Base-by-base conservation (phyloP, 2,797 vertebrate genomes). In the Pangasius djambal region DNA sequence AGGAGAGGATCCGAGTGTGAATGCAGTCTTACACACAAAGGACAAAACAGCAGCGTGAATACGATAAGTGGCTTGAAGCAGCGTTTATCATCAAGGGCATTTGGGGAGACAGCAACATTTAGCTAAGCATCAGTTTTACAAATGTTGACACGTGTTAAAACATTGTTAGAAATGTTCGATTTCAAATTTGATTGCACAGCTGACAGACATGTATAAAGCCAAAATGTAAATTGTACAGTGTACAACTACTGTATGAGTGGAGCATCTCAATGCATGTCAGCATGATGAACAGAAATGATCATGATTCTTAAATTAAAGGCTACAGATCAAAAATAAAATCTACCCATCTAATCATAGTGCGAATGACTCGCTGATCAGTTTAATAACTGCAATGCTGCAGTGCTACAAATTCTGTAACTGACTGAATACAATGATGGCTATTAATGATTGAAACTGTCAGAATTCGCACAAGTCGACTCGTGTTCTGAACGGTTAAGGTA, bases 31-130 rank as follows among this genome's bases (percentile, higher is more conserved):
- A 86, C 57, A 86, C 88, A 89, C 89, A 87, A 16, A 69, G 72
- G 88, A 86, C 89, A 91, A 90, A 87, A 88, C 87, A 77, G 88
- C 88, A 72, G 85, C 40, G 20, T 86, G 77, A 70, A 28, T 85
- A 88, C 70, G 22, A n/a, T 79, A 75, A 83, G 70, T 81, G 85
- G 86, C 89, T 81, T 84, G 85, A 88, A 92, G 91, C 90, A 87
- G 65, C 59, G 67, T 85, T 88, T 72, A 69, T 88, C 87, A 61
- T 83, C 72, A 70, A 85, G 63, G 28, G 85, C 31, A 59, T 83
- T 89, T 37, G 16, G 37, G 85, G 40, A 16, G 89, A 89, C 75
- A 57, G 84, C 84, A 67, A 88, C 75, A 59, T 81, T 78, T 77
- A 88, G 75, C 69, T 79, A 59, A 90, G 89, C 86, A 57, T 81